Conservation (phyloP, 2,113 vertebrate species). For the Eulacestoma nigropectus region DNA sequence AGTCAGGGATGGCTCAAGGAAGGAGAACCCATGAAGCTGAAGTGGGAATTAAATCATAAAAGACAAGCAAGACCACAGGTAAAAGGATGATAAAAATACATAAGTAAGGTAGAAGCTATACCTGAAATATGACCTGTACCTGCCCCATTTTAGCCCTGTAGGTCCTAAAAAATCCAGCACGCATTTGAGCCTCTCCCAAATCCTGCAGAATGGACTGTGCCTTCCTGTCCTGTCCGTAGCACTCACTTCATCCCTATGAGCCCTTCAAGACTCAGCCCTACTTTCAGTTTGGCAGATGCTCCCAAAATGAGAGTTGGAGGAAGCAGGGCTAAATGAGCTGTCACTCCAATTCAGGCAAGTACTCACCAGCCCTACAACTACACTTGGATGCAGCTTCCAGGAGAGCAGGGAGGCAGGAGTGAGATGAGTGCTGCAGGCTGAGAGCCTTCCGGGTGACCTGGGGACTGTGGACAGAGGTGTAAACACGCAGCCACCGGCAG, state of each 20-base stretch:
- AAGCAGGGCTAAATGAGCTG: not conserved
- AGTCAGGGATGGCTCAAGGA: not conserved
- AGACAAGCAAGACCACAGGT: not conserved
- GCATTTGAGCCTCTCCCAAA: not conserved
- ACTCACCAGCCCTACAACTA: not conserved
- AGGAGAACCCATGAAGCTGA: not conserved
- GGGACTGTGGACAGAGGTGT: not conserved
- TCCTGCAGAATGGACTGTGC: not conserved
- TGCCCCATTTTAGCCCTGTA: not conserved
- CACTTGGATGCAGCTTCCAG: not conserved
- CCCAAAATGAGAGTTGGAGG: not conserved
- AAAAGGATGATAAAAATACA: not conserved
- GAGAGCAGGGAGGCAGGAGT: not conserved
- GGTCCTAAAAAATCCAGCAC: not conserved
- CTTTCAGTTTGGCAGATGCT: not conserved
- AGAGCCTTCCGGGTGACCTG: not conserved
- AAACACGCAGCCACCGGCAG: not conserved
- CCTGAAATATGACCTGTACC: not conserved
- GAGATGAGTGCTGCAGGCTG: not conserved
- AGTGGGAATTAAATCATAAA: not conserved
- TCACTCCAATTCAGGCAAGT: not conserved
- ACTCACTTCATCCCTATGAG: accelerated
- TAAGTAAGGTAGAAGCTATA: not conserved
- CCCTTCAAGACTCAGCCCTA: not conserved
- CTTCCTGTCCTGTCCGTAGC: not conserved